Conservation (phyloP, 2,797 vertebrate genomes). For the Anguilla megastoma region DNA sequence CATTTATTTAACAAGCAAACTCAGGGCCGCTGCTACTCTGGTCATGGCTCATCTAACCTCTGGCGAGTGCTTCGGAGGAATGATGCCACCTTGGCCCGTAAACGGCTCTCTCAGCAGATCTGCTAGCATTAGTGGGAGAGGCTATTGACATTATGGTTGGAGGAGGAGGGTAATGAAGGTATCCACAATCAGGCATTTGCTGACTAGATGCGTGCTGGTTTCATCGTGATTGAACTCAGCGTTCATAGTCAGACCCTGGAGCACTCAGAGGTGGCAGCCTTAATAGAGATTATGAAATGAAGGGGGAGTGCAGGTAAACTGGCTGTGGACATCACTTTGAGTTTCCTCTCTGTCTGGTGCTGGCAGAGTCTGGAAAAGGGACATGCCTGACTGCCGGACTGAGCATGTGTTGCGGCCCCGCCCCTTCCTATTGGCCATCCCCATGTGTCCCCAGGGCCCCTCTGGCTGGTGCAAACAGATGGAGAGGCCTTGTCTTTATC, state of each 20-base stretch:
- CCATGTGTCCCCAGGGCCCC: constrained; percentile 21
- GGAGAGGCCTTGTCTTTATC: constrained; percentile 34
- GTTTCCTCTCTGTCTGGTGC: background rate
- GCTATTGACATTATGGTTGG: background rate
- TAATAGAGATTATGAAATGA: background rate
- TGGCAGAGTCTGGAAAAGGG: background rate
- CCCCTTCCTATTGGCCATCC: constrained; percentile 44
- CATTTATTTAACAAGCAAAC: constrained; percentile 41
- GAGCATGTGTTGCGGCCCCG: constrained; percentile 48
- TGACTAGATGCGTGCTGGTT: background rate
- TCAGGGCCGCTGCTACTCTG: constrained; percentile 38
- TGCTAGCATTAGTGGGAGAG: constrained; percentile 23
- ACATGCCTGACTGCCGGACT: background rate
- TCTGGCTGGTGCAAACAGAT: constrained; percentile 38
- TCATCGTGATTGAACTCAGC: background rate
- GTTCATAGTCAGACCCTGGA: background rate
- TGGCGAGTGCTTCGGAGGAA: constrained; percentile 11
- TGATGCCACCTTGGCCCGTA: constrained; percentile 32
- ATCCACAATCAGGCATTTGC: background rate
- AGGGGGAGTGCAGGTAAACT: background rate
- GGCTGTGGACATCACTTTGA: background rate
- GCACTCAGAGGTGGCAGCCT: background rate
- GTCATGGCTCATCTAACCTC: constrained; percentile 45
- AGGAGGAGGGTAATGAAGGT: background rate
- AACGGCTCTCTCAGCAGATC: constrained; percentile 46